These are phyloP conservation scores for Lepidonotus clava DNA, from an alignment of 2,888 invertebrate genomes.

Conservation along the genomic window DNA sequence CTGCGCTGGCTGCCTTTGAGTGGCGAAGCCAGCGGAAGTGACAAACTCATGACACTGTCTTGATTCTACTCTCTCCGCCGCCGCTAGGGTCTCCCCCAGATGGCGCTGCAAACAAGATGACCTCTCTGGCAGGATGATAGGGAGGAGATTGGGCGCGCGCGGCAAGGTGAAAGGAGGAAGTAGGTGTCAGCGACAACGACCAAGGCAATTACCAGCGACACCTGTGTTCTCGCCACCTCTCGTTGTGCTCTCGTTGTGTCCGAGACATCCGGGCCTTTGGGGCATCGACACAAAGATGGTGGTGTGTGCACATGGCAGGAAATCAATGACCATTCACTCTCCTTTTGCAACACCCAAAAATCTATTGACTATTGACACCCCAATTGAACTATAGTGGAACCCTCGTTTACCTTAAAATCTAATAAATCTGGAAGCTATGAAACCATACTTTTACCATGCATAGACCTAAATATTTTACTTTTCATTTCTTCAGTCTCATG, in stretches of 20 bases:
- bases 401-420: too few relatives aligned
- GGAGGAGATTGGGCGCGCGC: background rate
- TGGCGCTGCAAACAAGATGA: slow-evolving; percentile 2
- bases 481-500: too few relatives aligned
- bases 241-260: background rate
- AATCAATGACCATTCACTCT: too few relatives aligned
- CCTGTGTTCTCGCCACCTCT: slow-evolving; percentile 42
- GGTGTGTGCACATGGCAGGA: background rate
- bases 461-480: too few relatives aligned
- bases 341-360: too few relatives aligned
- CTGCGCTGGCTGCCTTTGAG: background rate
- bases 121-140: background rate
- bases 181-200: slow-evolving; percentile 25
- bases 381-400: too few relatives aligned
- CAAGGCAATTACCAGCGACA: slow-evolving; percentile 27
- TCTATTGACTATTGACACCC: too few relatives aligned
- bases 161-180: slow-evolving; percentile 32
- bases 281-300: background rate
- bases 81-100: background rate
- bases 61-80: too few relatives aligned
- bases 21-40: background rate
- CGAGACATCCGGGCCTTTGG: slow-evolving; percentile 33
- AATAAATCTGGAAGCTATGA: too few relatives aligned
- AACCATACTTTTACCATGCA: too few relatives aligned
- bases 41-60: background rate